Evolutionary conservation across 2,888 invertebrate species (phyloP).

Genomic region (Galeruca laticollis): DNA sequence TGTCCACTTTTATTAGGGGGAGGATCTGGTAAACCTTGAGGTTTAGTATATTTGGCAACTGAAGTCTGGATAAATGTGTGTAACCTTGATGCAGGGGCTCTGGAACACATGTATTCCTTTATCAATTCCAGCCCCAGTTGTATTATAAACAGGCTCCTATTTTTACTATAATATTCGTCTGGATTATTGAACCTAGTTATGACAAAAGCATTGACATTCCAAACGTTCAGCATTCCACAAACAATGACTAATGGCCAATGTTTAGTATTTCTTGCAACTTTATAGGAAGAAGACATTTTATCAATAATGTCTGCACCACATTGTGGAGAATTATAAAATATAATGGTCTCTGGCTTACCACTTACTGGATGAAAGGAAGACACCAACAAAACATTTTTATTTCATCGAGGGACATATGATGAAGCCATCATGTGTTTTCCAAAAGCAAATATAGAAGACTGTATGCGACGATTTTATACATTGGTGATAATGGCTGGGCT

Average conservation of each 20-base stretch:
- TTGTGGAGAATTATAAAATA: constrained; percentile 18
- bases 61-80: too few relatives aligned
- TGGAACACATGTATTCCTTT: too few relatives aligned
- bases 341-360: constrained; percentile 17
- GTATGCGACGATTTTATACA: too few relatives aligned
- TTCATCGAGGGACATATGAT: background rate
- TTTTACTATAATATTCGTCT: background rate
- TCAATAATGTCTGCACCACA: constrained; percentile 21
- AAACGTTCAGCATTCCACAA: constrained; percentile 22
- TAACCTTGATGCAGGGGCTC: too few relatives aligned
- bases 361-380: background rate
- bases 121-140: too few relatives aligned
- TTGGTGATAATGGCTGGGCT: background rate
- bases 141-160: background rate
- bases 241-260: constrained; percentile 21
- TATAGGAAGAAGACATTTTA: constrained; percentile 19
- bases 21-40: too few relatives aligned
- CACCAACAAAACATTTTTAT: too few relatives aligned
- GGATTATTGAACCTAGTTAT: too few relatives aligned
- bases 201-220: too few relatives aligned
- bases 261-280: constrained; percentile 31
- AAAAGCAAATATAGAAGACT: too few relatives aligned
- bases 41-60: too few relatives aligned
- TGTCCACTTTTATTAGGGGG: too few relatives aligned
- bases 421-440: background rate